These are phyloP conservation scores for Argynnis bischoffii DNA, from an alignment of 2,888 invertebrate species.

Conservation along the genomic window DNA sequence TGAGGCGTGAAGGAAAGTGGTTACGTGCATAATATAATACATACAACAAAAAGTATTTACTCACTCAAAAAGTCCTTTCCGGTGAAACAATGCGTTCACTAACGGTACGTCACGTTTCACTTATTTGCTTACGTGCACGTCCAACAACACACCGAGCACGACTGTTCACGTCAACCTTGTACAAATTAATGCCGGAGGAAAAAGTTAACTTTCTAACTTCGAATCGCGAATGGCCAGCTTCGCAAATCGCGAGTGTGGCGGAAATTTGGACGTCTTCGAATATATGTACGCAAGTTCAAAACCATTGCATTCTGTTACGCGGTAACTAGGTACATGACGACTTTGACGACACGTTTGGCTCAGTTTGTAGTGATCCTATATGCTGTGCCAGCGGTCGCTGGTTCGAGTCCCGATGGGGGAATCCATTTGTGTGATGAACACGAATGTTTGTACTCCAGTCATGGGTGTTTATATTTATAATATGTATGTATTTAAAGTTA, in stretches of 20 bases:
- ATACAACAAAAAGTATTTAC: conserved; percentile 36
- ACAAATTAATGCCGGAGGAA: conserved; percentile 63
- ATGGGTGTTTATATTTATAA: no score
- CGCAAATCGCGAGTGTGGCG: conserved; percentile 24
- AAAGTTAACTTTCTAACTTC: conserved; percentile 78
- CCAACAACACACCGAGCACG: conserved; percentile 61
- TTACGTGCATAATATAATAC: conserved; percentile 4
- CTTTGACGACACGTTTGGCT: no score
- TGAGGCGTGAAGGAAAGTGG: neutral
- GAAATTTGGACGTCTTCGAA: conserved; percentile 21
- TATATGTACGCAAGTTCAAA: conserved; percentile 35
- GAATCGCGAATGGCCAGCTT: conserved; percentile 57
- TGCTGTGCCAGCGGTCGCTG: no score
- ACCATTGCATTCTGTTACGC: conserved; percentile 1
- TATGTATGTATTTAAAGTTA: no score
- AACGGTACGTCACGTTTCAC: conserved; percentile 43
- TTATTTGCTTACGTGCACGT: conserved; percentile 51
- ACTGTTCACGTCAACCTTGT: conserved; percentile 68
- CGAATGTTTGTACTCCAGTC: no score
- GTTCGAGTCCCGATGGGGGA: no score
- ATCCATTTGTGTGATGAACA: no score
- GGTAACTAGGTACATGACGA: neutral
- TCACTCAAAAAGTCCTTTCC: conserved; percentile 47
- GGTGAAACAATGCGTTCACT: conserved; percentile 44
- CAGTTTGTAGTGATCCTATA: no score